Evolutionary conservation across 1,140 invertebrate species (phyloP), one percentile per base, ranked within the genome.

Genomic region (Macrobrachium rosenbergii): DNA sequence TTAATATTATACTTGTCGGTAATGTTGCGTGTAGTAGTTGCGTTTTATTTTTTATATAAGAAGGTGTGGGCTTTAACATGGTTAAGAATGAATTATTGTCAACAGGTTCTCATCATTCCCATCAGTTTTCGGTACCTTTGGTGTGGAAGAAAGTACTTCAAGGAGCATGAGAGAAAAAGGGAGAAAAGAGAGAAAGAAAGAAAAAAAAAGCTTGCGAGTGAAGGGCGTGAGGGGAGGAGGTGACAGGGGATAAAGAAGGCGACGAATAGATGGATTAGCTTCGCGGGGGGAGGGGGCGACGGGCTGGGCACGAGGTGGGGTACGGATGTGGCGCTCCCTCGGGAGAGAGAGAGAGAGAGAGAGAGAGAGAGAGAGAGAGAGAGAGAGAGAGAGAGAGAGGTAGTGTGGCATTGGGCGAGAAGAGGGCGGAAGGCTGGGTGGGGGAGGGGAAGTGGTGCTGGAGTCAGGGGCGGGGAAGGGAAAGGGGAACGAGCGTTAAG

Each of bases 161-260:
- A 28, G 76, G 52, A 62, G 52, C 19, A 23, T 12, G 21, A 23
- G 2, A 62, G 17, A 6, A 37, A 3, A 19, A 73, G 21, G n/a
- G n/a, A n/a, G 23, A 23, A 21, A 59, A 62, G 7, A 10, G 52
- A 52, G 19, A 11, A n/a, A 6, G 76, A 28, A 45, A 60, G n/a
- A 23, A 14, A 19, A 17, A 62, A 21, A 62, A 60, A 59, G 52
- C 52, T 52, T 52, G 52, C 52, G 52, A 52, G 28, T 12, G 76
- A 28, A 19, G 60, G 76, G 37, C n/a, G 76, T 17, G 58, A 59
- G 52, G 59, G 76, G 60, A 59, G 45, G 17, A 75, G 72, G 72
- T 19, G 43, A 75, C 17, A 37, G 28, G 28, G 37, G 72, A 75
- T 21, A 77, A 19, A 77, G 58, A 28, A 72, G 19, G 14, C 21